phyloP scores from a whole-genome alignment of 1,140 invertebrate genomes.

The Cyclargus thomasi region DNA sequence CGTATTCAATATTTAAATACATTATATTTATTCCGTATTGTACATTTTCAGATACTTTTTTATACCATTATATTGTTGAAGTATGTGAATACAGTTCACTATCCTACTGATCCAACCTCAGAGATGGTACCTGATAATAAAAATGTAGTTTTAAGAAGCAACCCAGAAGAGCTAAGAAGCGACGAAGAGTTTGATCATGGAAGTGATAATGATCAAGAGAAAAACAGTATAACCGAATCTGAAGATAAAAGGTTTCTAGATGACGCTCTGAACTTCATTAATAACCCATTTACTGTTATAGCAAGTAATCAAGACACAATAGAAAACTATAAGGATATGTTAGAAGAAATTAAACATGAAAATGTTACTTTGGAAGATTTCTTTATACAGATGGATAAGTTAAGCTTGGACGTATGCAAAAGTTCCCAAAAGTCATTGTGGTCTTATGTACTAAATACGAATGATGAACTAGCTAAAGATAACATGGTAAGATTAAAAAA shows the following conservation, averaged over 20 bases:
- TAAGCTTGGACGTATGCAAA: slow-evolving; percentile 65
- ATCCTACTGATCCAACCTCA: slow-evolving; percentile 50
- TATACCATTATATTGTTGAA: slow-evolving; percentile 29
- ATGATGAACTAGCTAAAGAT: slow-evolving; percentile 57
- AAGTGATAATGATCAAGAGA: slow-evolving; percentile 56
- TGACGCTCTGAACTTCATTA: slow-evolving; percentile 54
- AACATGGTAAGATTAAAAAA: slow-evolving; percentile 56
- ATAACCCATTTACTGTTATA: slow-evolving; percentile 52
- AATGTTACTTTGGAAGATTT: slow-evolving; percentile 53
- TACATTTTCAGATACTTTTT: slow-evolving; percentile 38
- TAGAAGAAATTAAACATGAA: slow-evolving; percentile 51
- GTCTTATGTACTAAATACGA: slow-evolving; percentile 61
- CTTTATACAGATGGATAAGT: slow-evolving; percentile 62
- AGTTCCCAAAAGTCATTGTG: slow-evolving; percentile 60
- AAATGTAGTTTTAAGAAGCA: slow-evolving; percentile 23
- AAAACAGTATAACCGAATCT: slow-evolving; percentile 38
- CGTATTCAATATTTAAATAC: not conserved
- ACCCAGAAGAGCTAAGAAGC: not conserved
- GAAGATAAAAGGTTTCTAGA: slow-evolving; percentile 63
- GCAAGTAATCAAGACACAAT: slow-evolving; percentile 41
- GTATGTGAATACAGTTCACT: slow-evolving; percentile 39
- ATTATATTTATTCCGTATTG: too few species aligned
- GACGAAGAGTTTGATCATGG: slow-evolving; percentile 31
- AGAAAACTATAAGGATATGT: slow-evolving; percentile 49
- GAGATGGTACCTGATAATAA: slow-evolving; percentile 65